Base-by-base conservation (phyloP, 1,140 invertebrate species). In the Andrena cerasifolii region DNA sequence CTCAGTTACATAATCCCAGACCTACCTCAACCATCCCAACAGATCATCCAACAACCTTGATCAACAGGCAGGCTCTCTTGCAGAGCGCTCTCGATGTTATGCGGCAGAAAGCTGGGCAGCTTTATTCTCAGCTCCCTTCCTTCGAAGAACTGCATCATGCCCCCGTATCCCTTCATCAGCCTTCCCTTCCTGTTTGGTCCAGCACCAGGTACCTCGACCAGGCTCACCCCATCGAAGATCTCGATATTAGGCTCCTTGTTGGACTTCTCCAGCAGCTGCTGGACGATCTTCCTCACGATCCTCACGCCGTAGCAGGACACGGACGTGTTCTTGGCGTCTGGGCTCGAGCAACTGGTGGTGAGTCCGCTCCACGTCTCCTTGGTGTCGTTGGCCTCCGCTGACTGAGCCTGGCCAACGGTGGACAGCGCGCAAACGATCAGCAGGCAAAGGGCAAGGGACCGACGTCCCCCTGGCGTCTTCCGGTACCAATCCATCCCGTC, bases 121-220 rank as follows among this genome's bases (percentile, higher is more conserved):
- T 94, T 95, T 5, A 96, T 94, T 80, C 95, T 93, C 1, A 97
- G 85, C 82, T 97, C 96, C 82, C 96, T 95, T 10, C 92, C 95
- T 77, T 95, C 93, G 2, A 96, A 85, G 82, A 96, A 96, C 67
- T 94, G 94, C 21, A 95, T 91, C 51, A 95, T 78, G 0, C 93
- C 82, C 1, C 93, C 93, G 26, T 92, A 90, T 71, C 94, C 93
- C 18, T 94, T 94, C 7, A 93, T 86, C 8, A 91, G 90, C 31
- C 93, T 90, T 0, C 92, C 92, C 33, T 78, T 89, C 43, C 93
- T 93, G 58, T 91, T 89, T 0, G 88, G 87, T 2, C 78, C 82
- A 3, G 74, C 68, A 0, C 83, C 84, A 3, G 31, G 62, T 62
- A 83, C 86, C 6, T 86, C 93, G 14, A 95, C 94, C 78, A 96